Evolutionary conservation across 2,888 invertebrate genomes (phyloP), one percentile per base, ranked within the genome.

Genomic region (Cantharis rustica): DNA sequence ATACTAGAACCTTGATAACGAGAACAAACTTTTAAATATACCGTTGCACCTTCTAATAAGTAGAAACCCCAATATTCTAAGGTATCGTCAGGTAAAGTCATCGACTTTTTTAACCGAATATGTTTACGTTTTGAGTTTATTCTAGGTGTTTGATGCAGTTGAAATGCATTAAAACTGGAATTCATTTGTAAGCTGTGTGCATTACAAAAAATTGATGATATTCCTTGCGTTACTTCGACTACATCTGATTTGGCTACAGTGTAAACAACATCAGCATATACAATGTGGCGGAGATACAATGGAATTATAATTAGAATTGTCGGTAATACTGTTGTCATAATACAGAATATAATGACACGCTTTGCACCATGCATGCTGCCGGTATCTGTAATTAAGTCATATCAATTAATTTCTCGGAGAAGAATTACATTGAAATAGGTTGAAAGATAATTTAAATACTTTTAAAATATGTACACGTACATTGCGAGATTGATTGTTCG

Each of bases 1-100:
- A 96, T 93, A 76, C 94, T 92, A 0, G 95, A 93, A 15, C 96
- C 96, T 82, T 93, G 91, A 85, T 91, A 94, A 85, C 94, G 91
- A 11, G 96, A 95, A 86, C 96, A 96, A 66, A 94, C 93, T 84
- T 94, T 94, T 20, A 96, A 88, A 80, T 92, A 91, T 2, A 96
- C 95, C 11, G 91, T 91, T 1, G 96, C 95, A 20, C 95, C 95
- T 87, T 93, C 92, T 69, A 95, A 89, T 68, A 96, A 89, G 88
- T 94, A 96, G 88, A 96, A 96, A 2, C 96, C 95, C 95, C 95
- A 96, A 87, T 96, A 96, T 86, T 96, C 96, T 47, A 96, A 88
- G 10, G 95, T 95, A 83, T 96, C 96, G 86, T 96, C 96, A 0
- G 95, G 95, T 79, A 96, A 88, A 2, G 90, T 91, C 94, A 96